Evolutionary conservation across 2,888 invertebrate species (phyloP).

Genomic region (Mactromeris polynyma): DNA sequence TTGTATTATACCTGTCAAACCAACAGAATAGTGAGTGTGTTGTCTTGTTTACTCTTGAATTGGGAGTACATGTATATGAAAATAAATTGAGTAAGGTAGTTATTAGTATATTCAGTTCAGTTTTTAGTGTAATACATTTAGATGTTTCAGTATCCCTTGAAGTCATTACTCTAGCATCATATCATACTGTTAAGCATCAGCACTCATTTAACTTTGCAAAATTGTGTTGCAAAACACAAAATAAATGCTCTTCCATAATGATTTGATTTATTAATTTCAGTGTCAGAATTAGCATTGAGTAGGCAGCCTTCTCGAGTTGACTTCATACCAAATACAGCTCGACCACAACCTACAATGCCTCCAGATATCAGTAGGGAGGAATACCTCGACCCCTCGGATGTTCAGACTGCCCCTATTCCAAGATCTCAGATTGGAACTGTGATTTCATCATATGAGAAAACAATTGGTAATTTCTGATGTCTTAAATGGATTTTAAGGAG

Average conservation of each 20-base stretch:
- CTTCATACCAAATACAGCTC: conserved; percentile 84
- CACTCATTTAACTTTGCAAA: not conserved
- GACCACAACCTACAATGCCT: conserved; percentile 84
- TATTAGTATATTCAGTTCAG: too few species aligned
- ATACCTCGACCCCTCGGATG: conserved; percentile 81
- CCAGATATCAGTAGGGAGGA: conserved; percentile 81
- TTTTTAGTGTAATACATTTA: too few species aligned
- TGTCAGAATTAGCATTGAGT: conserved; percentile 70
- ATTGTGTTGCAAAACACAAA: not conserved
- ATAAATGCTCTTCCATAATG: too few species aligned
- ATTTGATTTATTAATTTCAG: too few species aligned
- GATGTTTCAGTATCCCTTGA: too few species aligned
- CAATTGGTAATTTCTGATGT: conserved; percentile 81
- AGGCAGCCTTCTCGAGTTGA: conserved; percentile 82
- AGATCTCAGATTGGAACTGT: conserved; percentile 84
- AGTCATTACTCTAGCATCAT: too few species aligned
- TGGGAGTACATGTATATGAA: too few species aligned
- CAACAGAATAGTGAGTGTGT: conserved; percentile 83
- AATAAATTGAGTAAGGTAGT: too few species aligned
- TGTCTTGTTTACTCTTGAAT: too few species aligned
- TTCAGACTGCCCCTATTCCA: conserved; percentile 84
- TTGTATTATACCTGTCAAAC: conserved; percentile 85
- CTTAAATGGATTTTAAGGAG: not conserved
- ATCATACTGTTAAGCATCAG: not conserved
- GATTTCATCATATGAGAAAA: conserved; percentile 85